phyloP scores from a whole-genome alignment of 53 echinoderm and acorn worm species.

The Stichopus horrens region DNA sequence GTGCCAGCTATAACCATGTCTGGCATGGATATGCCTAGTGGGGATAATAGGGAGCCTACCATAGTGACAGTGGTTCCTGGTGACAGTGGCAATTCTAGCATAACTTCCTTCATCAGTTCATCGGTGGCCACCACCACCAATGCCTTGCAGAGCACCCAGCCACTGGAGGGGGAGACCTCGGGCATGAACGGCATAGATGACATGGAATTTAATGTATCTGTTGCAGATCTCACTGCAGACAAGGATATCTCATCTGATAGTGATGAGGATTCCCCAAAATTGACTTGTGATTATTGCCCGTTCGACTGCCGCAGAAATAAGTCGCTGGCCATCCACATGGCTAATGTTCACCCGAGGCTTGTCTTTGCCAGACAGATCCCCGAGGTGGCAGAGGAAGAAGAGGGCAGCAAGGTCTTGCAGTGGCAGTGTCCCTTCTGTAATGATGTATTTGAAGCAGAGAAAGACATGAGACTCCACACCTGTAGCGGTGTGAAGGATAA shows the following conservation, averaged over 20 bases:
- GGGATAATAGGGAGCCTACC: background rate
- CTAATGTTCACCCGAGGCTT: background rate
- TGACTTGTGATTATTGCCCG: conserved; percentile 10
- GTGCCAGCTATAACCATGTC: background rate
- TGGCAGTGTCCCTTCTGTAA: conserved; percentile 52
- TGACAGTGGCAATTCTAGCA: background rate
- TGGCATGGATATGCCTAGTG: background rate
- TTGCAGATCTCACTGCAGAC: background rate
- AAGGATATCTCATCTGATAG: background rate
- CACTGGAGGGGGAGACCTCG: background rate
- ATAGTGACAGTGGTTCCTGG: conserved; percentile 9
- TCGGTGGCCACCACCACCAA: background rate
- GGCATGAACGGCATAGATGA: conserved; percentile 15
- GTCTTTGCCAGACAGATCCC: conserved; percentile 23
- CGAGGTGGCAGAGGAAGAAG: background rate
- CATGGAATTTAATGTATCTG: background rate
- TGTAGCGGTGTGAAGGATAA: conserved; percentile 35
- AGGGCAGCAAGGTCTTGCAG: background rate
- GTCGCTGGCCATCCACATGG: conserved; percentile 25
- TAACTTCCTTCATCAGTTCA: background rate
- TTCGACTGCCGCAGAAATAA: conserved; percentile 3
- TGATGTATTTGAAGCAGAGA: conserved; percentile 2
- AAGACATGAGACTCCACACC: conserved; percentile 1
- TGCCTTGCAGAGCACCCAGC: background rate
- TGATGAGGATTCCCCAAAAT: conserved; percentile 1